These are phyloP conservation scores for Acronicta psi DNA, from an alignment of 2,888 invertebrate genomes.

Conservation along the genomic window DNA sequence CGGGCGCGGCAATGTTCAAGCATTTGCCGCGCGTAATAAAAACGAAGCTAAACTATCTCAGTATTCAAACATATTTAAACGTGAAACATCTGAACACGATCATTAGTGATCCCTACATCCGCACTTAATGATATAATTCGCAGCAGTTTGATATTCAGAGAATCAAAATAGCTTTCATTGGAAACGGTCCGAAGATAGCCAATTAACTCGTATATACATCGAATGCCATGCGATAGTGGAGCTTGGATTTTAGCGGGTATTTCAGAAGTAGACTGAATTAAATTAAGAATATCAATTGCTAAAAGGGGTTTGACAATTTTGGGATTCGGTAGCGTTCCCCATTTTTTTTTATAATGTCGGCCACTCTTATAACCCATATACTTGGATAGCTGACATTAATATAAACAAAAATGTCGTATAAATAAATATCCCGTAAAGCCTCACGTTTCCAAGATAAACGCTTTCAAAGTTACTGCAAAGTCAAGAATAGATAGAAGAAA, in stretches of 20 bases:
- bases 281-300: background rate
- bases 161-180: conserved; percentile 58
- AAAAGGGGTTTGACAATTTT: too few relatives aligned
- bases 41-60: background rate
- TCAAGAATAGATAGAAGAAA: too few relatives aligned
- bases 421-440: too few relatives aligned
- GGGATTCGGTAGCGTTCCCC: too few relatives aligned
- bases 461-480: too few relatives aligned
- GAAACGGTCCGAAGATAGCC: conserved; percentile 35
- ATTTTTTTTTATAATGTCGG: too few relatives aligned
- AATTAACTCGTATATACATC: conserved; percentile 3
- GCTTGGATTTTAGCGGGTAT: background rate
- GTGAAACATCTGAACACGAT: conserved; percentile 1
- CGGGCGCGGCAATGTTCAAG: too few relatives aligned
- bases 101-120: conserved; percentile 15
- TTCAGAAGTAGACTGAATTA: background rate
- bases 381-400: too few relatives aligned
- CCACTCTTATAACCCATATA: too few relatives aligned
- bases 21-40: background rate
- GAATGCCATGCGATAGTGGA: background rate
- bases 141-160: conserved; percentile 58
- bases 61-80: conserved; percentile 4
- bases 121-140: conserved; percentile 61
- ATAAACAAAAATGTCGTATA: too few relatives aligned
- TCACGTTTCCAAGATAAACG: too few relatives aligned